Evolutionary conservation across 2,888 invertebrate genomes (phyloP).

Genomic region (Pristionchus exspectatus): DNA sequence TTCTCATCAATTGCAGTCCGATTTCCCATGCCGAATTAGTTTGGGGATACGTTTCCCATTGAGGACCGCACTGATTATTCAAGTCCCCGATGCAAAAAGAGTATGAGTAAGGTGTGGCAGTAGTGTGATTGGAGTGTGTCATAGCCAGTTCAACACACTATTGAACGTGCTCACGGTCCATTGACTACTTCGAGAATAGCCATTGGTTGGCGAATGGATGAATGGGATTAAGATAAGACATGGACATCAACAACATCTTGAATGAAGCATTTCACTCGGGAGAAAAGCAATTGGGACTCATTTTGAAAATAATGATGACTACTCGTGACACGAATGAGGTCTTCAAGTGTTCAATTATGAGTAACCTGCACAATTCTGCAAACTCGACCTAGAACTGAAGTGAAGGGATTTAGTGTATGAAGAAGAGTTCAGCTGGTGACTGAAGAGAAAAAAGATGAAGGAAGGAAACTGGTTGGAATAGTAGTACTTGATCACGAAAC

Average conservation of each 20-base stretch:
- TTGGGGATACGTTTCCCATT: neutral
- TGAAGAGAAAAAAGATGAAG: neutral
- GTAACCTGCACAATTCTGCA: neutral
- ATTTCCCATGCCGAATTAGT: neutral
- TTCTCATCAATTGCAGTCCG: neutral
- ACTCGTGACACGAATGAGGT: neutral
- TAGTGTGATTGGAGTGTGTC: neutral
- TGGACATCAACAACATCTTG: neutral
- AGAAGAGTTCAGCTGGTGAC: neutral
- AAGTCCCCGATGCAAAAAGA: neutral
- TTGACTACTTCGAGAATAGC: neutral
- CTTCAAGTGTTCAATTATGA: neutral
- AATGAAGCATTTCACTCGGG: neutral
- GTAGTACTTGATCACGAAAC: neutral
- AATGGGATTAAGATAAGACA: neutral
- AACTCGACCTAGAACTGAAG: neutral
- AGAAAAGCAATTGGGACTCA: neutral
- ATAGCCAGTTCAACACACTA: neutral
- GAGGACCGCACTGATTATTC: neutral
- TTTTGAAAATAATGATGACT: neutral
- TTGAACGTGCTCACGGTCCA: neutral
- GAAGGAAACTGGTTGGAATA: neutral
- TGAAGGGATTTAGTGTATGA: neutral
- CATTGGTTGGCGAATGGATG: constrained; percentile 10
- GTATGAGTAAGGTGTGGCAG: neutral